Evolutionary conservation across 2,113 vertebrate genomes (phyloP).

Genomic region (Lonchura striata): DNA sequence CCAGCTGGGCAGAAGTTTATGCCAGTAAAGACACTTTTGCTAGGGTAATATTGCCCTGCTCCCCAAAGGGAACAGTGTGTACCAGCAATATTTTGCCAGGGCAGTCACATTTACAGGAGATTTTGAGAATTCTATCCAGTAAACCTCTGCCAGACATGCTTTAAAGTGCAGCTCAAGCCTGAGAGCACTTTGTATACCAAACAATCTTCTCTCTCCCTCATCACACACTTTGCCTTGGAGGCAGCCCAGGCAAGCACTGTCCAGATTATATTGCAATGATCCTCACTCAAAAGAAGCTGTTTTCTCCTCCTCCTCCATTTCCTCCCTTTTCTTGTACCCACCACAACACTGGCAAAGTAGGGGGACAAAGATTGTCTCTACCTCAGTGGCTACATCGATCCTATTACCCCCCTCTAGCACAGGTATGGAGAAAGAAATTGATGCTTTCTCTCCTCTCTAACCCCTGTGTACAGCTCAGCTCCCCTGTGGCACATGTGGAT

Average conservation of each 20-base stretch:
- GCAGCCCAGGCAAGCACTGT: neutral
- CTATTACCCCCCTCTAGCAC: neutral
- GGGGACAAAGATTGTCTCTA: neutral
- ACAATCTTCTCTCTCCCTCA: neutral
- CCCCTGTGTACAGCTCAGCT: neutral
- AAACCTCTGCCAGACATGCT: neutral
- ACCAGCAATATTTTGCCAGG: neutral
- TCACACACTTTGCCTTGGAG: neutral
- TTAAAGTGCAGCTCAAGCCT: neutral
- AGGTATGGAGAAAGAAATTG: neutral
- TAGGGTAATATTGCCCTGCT: neutral
- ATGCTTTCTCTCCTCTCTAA: neutral
- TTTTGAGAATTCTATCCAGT: neutral
- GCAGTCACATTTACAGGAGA: neutral
- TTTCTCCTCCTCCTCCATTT: neutral
- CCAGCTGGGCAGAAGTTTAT: neutral
- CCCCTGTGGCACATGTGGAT: neutral
- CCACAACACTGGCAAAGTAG: neutral
- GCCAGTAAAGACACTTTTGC: neutral
- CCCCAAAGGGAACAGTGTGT: neutral
- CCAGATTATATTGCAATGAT: neutral
- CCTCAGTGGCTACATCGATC: neutral
- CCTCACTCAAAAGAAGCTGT: constrained; percentile 11
- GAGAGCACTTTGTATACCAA: neutral
- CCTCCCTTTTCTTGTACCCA: neutral